Conservation (phyloP, 2,797 vertebrate genomes). For the Ctenopoma kingsleyae region DNA sequence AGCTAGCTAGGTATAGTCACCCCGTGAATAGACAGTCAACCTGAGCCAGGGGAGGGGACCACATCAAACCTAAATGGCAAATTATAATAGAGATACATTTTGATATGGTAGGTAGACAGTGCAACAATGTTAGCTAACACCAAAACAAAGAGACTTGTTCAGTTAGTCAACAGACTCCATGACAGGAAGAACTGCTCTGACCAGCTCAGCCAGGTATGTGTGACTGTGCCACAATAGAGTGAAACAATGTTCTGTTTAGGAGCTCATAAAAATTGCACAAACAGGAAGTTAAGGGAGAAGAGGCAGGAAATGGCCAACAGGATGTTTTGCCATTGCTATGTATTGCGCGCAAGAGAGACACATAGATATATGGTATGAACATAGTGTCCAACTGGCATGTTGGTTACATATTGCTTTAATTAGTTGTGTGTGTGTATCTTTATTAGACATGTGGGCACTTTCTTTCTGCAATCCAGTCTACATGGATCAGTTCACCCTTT, state of each 20-base stretch:
- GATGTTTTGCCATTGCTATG: slow-evolving; percentile 80
- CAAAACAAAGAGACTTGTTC: slow-evolving; percentile 60
- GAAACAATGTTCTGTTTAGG: slow-evolving; percentile 46
- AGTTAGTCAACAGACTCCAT: slow-evolving; percentile 29
- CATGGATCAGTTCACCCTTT: slow-evolving; percentile 31
- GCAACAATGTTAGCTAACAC: slow-evolving; percentile 25
- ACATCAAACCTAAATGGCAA: slow-evolving; percentile 56
- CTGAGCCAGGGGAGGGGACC: slow-evolving; percentile 47
- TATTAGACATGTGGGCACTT: too few species aligned
- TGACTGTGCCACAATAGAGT: slow-evolving; percentile 4
- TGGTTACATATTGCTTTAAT: slow-evolving; percentile 18
- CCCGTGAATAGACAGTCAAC: slow-evolving; percentile 53
- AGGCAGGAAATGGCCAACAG: slow-evolving; percentile 83
- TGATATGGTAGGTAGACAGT: slow-evolving; percentile 57
- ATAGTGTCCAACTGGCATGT: neutral
- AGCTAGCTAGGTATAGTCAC: slow-evolving; percentile 30
- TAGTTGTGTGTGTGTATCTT: neutral
- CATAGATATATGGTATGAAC: slow-evolving; percentile 27
- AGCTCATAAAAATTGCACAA: slow-evolving; percentile 66
- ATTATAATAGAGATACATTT: slow-evolving; percentile 42
- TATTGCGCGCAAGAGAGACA: slow-evolving; percentile 55
- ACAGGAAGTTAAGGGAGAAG: slow-evolving; percentile 83
- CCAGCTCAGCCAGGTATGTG: slow-evolving; percentile 65
- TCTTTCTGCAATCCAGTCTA: slow-evolving; percentile 40
- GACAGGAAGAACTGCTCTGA: slow-evolving; percentile 68